A percentile compares a stretch with the other conserved stretches of the same genome.
Conservation (phyloP, 2,797 vertebrate species). For the Mastacembelus armatus region DNA sequence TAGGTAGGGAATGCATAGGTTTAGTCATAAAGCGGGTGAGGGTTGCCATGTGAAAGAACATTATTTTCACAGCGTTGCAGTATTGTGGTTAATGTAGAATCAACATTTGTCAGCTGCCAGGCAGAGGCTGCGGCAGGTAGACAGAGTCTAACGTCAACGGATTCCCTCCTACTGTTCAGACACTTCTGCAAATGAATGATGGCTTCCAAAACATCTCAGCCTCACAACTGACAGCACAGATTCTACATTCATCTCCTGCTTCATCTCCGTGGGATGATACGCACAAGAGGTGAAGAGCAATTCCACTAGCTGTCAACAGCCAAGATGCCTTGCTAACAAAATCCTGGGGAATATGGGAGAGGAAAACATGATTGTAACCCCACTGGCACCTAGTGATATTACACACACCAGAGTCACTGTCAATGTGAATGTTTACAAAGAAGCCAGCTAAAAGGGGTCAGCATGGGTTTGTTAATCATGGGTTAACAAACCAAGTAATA, state of each 20-base stretch:
- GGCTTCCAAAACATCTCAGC: slow-evolving; percentile 69
- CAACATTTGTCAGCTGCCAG: slow-evolving; percentile 84
- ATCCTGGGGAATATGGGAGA: slow-evolving; percentile 73
- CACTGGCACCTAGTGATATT: slow-evolving; percentile 72
- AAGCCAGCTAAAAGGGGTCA: slow-evolving; percentile 29
- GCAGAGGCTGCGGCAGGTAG: slow-evolving; percentile 44
- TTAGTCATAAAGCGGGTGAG: slow-evolving; percentile 74
- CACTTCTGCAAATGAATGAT: slow-evolving; percentile 75
- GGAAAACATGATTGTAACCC: slow-evolving; percentile 82
- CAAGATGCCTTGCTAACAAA: slow-evolving; percentile 66
- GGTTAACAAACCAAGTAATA: slow-evolving; percentile 36
- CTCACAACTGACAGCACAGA: slow-evolving; percentile 75
- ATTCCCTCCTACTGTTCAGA: slow-evolving; percentile 56
- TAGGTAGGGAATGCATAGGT: slow-evolving; percentile 69
- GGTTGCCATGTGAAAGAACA: slow-evolving; percentile 78
- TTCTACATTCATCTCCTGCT: slow-evolving; percentile 76
- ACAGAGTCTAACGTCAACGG: slow-evolving; percentile 66
- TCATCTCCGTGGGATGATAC: slow-evolving; percentile 69
- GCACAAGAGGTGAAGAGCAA: slow-evolving; percentile 73
- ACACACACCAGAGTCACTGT: slow-evolving; percentile 56
- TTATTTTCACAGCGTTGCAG: slow-evolving; percentile 81
- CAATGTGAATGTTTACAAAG: slow-evolving; percentile 49
- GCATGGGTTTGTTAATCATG: slow-evolving; percentile 40
- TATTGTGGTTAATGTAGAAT: slow-evolving; percentile 80
- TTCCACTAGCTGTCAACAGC: slow-evolving; percentile 80